These are phyloP conservation scores for Pseudoatta argentina DNA, from an alignment of 1,140 invertebrate genomes.

Conservation along the genomic window DNA sequence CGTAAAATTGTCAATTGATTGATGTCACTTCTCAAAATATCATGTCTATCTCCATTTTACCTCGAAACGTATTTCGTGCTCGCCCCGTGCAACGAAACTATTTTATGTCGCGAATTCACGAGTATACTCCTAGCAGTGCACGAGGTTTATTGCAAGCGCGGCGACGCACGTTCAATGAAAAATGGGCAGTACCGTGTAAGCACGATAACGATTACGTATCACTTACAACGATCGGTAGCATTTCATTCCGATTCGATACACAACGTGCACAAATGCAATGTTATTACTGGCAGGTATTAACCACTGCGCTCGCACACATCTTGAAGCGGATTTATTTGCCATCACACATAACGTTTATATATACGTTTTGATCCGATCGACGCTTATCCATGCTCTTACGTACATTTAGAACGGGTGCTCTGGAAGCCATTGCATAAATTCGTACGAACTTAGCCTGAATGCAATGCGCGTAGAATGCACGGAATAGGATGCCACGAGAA, in stretches of 20 bases:
- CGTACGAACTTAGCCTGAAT: constrained; percentile 23
- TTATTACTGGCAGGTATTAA: constrained; percentile 47
- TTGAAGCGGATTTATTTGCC: constrained; percentile 40
- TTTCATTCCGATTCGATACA: constrained; percentile 49
- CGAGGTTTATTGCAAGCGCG: constrained; percentile 45
- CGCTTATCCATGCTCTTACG: constrained; percentile 25
- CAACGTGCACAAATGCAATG: constrained; percentile 15
- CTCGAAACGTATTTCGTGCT: constrained; percentile 19
- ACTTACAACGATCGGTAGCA: constrained; percentile 44
- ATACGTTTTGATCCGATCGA: constrained; percentile 33
- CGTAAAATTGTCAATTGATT: constrained; percentile 7
- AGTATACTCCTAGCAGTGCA: neutral
- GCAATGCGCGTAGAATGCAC: constrained; percentile 24
- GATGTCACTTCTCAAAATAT: constrained; percentile 29
- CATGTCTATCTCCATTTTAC: neutral
- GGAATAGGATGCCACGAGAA: constrained; percentile 31
- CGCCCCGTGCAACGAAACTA: constrained; percentile 17
- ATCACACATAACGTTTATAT: constrained; percentile 24
- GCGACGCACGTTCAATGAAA: constrained; percentile 47
- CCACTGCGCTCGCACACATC: neutral
- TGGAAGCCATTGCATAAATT: constrained; percentile 7
- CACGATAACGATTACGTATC: constrained; percentile 56
- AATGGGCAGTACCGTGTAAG: constrained; percentile 35
- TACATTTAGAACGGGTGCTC: neutral
- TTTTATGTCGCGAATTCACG: constrained; percentile 43